These are phyloP conservation scores for Chamaedrilus cognettii DNA, from an alignment of 2,888 invertebrate species.

Conservation along the genomic window DNA sequence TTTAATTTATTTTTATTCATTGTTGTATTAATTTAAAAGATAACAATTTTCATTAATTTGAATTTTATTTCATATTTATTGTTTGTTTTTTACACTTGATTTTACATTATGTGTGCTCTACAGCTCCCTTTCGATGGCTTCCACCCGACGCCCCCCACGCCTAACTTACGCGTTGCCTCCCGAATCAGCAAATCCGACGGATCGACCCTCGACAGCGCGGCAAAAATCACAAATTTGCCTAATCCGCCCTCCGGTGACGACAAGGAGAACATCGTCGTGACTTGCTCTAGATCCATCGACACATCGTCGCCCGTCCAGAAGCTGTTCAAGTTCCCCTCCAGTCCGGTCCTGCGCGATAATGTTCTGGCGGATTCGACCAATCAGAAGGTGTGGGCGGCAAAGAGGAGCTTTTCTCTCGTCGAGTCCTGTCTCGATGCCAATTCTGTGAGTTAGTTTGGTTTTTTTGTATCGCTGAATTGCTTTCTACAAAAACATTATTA, in stretches of 20 bases:
- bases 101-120: too few relatives aligned
- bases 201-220: neutral
- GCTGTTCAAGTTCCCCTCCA: neutral
- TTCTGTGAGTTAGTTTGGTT: too few relatives aligned
- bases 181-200: slow-evolving; percentile 1
- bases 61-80: too few relatives aligned
- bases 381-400: neutral
- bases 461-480: too few relatives aligned
- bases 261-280: neutral
- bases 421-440: neutral
- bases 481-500: too few relatives aligned
- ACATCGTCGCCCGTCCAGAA: neutral
- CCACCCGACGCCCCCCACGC: neutral
- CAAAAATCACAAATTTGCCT: neutral
- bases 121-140: neutral
- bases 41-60: too few relatives aligned
- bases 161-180: neutral
- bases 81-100: too few relatives aligned
- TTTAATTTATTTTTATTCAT: too few relatives aligned
- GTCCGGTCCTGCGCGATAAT: neutral
- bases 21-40: too few relatives aligned
- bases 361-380: neutral
- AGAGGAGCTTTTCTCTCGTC: neutral
- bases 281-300: neutral
- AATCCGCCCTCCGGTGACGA: neutral